Evolutionary conservation across 2,888 invertebrate genomes (phyloP).

Genomic region (Trichopria drosophilae): DNA sequence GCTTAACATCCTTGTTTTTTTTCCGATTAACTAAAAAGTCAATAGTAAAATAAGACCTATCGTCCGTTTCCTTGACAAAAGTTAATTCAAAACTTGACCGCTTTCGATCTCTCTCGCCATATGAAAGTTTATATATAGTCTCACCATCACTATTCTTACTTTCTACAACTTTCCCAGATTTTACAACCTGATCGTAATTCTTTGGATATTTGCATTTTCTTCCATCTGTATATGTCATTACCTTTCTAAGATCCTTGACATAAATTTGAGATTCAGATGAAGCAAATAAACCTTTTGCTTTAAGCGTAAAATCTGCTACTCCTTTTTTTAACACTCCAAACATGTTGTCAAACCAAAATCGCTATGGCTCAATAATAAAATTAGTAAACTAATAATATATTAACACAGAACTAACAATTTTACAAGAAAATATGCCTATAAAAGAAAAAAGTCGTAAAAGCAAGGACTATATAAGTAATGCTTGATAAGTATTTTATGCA

Average conservation of each 20-base stretch:
- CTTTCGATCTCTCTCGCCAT: slow-evolving; percentile 9
- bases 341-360: slow-evolving; percentile 25
- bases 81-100: slow-evolving; percentile 17
- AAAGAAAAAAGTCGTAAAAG: slow-evolving; percentile 23
- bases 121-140: slow-evolving; percentile 17
- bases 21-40: slow-evolving; percentile 2
- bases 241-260: slow-evolving; percentile 23
- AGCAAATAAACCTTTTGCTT: slow-evolving; percentile 20
- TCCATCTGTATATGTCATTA: slow-evolving; percentile 23
- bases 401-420: slow-evolving; percentile 20
- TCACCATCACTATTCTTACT: slow-evolving; percentile 10
- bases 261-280: slow-evolving; percentile 24
- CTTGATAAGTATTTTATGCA: slow-evolving; percentile 24
- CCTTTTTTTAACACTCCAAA: slow-evolving; percentile 18
- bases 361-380: slow-evolving; percentile 22
- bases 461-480: slow-evolving; percentile 24
- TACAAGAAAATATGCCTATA: slow-evolving; percentile 25
- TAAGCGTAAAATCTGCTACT: slow-evolving; percentile 20
- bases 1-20: slow-evolving; percentile 2
- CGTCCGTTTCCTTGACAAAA: slow-evolving; percentile 6
- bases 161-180: slow-evolving; percentile 20
- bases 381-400: slow-evolving; percentile 19
- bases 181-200: slow-evolving; percentile 19
- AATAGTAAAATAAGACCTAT: slow-evolving; percentile 21
- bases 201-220: slow-evolving; percentile 23